Conservation (phyloP, 1,140 invertebrate species). For the Belonocnema kinseyi region DNA sequence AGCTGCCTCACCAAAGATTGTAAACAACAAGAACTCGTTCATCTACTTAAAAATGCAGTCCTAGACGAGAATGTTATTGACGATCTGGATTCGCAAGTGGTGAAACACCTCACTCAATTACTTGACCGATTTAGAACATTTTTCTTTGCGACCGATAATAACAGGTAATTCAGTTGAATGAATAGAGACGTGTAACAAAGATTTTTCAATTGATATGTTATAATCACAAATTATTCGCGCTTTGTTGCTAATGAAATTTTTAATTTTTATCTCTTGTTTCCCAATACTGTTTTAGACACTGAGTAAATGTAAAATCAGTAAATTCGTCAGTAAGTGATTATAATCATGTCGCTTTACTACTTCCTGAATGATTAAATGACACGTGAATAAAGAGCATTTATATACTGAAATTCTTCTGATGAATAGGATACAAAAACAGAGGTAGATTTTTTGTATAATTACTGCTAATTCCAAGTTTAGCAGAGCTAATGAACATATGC, state of each 20-base stretch:
- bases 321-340: no score
- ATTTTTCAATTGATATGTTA: not conserved
- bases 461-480: no score
- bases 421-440: no score
- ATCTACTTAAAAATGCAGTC: slow-evolving; percentile 33
- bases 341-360: no score
- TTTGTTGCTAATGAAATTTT: slow-evolving; percentile 1
- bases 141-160: not conserved
- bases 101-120: not conserved
- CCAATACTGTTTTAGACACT: not conserved
- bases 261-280: not conserved
- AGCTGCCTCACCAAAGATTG: slow-evolving; percentile 39
- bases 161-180: not conserved
- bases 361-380: no score
- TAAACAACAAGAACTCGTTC: slow-evolving; percentile 43
- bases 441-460: no score
- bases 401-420: no score
- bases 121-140: not conserved
- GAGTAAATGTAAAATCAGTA: no score
- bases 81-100: slow-evolving; percentile 10
- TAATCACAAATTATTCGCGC: not conserved
- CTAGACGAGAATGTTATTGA: not conserved
- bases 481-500: no score
- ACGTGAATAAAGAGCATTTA: no score
- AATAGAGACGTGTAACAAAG: not conserved